Evolutionary conservation across 2,888 invertebrate genomes (phyloP), one percentile per base, ranked within the genome.

Genomic region (Torymus tubicola): DNA sequence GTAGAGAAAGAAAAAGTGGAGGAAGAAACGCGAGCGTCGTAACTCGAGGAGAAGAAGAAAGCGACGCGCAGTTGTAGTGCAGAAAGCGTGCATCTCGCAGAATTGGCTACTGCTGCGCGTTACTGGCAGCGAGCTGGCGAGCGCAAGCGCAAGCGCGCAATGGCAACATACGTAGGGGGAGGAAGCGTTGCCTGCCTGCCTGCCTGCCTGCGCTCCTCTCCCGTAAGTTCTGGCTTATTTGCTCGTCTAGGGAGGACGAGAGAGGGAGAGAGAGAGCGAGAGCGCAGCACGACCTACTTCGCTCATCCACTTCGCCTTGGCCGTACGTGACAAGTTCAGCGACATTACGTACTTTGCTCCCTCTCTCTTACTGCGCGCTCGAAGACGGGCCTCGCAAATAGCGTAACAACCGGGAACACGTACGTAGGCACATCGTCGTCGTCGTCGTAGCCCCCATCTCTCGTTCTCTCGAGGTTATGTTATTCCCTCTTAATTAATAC

Each of bases 281-380:
- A 31, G 31, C 64, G 58, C 18, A 52, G 31, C 74, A 50, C 78
- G 81, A 81, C 81, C 78, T 78, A 81, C 81, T 78, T 81, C 55
- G 60, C 73, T 53, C 78, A 69, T 72, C 81, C 78, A 73, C 74
- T 74, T 78, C 58, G 78, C 74, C 64, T 73, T 73, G 68, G 71
- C 76, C 70, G 75, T 79, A 79, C 77, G 78, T 72, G 77, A 70
- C 79, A 82, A 78, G 80, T 82, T 74, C 79, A 82, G 68, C 58
- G 80, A 70, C 80, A 65, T 80, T 77, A 73, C 72, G 58, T 69
- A 64, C 73, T 77, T 69, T 69, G 55, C 31, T 68, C 72, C 55
- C 42, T 8, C 42, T 8, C 42, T 42, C 42, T 57, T 16, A 53
- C 42, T 64, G 55, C 50, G 13, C 60, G 16, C 24, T 42, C 57